A percentile compares a stretch with the other conserved stretches of the same genome.
Evolutionary conservation across 2,797 vertebrate genomes (phyloP).

Genomic region (Betta splendens): DNA sequence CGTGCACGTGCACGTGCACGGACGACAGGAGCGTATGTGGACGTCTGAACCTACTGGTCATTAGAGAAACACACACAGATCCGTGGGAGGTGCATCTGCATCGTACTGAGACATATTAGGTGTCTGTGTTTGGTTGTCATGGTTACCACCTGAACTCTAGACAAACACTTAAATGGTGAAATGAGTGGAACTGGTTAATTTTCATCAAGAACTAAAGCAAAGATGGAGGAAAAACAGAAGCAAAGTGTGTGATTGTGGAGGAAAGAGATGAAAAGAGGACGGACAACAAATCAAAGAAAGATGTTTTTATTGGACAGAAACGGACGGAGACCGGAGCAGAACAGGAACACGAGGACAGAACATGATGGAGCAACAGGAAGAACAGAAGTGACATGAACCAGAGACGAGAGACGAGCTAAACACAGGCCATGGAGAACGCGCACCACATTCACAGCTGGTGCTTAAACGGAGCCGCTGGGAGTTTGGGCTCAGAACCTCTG

Average conservation of each 20-base stretch:
- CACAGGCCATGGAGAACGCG: conserved; percentile 1
- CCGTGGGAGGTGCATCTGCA: conserved; percentile 42
- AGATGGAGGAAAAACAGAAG: neutral
- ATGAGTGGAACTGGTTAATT: neutral
- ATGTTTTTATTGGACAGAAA: conserved; percentile 62
- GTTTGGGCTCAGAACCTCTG: conserved; percentile 57
- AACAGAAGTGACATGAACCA: conserved; percentile 12
- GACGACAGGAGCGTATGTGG: neutral
- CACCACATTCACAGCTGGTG: conserved; percentile 26
- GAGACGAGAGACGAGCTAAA: conserved; percentile 16
- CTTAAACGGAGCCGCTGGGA: conserved; percentile 28
- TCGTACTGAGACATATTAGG: conserved; percentile 69
- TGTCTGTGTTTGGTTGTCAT: conserved; percentile 46
- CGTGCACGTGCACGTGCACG: conserved; percentile 5
- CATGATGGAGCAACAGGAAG: conserved; percentile 38
- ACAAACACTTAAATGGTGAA: conserved; percentile 17
- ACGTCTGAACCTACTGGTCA: neutral
- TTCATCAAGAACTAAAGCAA: neutral
- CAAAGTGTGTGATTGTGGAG: neutral
- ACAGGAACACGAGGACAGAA: conserved; percentile 43
- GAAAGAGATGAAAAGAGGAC: conserved; percentile 53
- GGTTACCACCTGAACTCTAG: conserved; percentile 13
- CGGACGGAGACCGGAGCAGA: conserved; percentile 31
- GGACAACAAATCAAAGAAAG: conserved; percentile 48
- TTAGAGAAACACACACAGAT: neutral